phyloP scores from a whole-genome alignment of 2,888 invertebrate species.

The Ferrisia virgata region DNA sequence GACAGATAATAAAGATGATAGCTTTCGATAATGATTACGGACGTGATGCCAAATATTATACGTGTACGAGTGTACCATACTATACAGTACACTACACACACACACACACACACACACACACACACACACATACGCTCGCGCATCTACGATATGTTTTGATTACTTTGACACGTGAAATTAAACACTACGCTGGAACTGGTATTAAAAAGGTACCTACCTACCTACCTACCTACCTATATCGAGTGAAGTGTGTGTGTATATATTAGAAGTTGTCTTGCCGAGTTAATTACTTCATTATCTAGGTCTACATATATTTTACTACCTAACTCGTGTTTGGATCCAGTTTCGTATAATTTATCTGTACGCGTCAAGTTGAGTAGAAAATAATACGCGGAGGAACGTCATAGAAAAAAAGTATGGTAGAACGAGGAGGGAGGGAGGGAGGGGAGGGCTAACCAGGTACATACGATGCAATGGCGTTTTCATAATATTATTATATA shows the following conservation, averaged over 20 bases:
- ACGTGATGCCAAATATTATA: not conserved
- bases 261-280: not conserved
- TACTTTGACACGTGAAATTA: not conserved
- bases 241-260: not conserved
- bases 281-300: conserved; percentile 9
- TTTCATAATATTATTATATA: not conserved
- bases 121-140: not conserved
- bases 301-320: not conserved
- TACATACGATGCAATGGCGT: no score
- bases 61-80: not conserved
- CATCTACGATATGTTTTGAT: not conserved
- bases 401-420: no score
- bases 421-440: no score
- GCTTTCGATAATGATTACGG: conserved; percentile 22
- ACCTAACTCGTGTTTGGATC: not conserved
- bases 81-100: no score
- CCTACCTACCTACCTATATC: no score
- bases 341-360: not conserved
- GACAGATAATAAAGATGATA: conserved; percentile 15
- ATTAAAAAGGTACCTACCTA: no score
- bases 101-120: no score
- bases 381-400: no score
- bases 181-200: not conserved
- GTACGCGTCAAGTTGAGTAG: not conserved
- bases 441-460: not conserved